Conservation (phyloP, 2,113 vertebrate species). For the Fregata magnificens region DNA sequence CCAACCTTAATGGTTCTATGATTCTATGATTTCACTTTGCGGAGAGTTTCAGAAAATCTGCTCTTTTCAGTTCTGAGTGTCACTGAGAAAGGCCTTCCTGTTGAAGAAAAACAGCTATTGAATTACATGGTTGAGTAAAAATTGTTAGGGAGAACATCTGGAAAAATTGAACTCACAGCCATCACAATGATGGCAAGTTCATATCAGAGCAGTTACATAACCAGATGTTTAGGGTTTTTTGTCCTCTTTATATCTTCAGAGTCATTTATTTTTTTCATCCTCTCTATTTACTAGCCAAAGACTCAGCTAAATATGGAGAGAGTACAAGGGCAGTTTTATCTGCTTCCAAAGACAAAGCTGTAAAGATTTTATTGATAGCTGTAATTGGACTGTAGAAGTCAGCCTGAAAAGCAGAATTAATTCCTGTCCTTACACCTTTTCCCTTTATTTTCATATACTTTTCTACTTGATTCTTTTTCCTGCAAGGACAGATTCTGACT, state of each 20-base stretch:
- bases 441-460: background rate
- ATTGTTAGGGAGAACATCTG: background rate
- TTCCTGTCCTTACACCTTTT: background rate
- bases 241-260: background rate
- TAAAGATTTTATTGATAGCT: background rate
- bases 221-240: background rate
- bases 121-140: background rate
- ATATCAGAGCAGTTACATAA: background rate
- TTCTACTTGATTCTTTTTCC: background rate
- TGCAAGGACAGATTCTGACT: background rate
- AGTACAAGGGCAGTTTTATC: background rate
- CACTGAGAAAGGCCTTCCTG: background rate
- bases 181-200: background rate
- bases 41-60: background rate
- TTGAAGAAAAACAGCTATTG: background rate
- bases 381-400: background rate
- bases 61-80: background rate
- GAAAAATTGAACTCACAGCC: background rate
- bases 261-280: background rate
- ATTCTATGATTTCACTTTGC: background rate
- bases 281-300: background rate
- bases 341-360: background rate
- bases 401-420: background rate
- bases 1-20: too few species aligned
- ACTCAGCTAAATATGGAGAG: background rate